These are phyloP conservation scores for Drosophila nigrodunni DNA, from an alignment of 1,140 invertebrate species.

Conservation along the genomic window DNA sequence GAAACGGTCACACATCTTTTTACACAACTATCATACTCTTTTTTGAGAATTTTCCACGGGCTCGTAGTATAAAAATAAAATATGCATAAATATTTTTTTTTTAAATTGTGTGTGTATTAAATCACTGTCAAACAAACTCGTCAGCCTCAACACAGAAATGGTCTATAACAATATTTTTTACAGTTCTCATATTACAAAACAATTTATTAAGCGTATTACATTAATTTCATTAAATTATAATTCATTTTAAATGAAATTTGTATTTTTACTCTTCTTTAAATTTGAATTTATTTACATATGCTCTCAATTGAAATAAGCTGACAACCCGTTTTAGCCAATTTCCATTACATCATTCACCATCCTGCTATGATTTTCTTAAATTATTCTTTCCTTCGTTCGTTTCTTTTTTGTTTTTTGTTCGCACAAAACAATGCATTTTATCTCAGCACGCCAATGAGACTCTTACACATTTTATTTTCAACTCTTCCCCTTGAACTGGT, in stretches of 20 bases:
- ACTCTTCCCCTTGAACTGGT: slow-evolving; percentile 41
- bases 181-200: not conserved
- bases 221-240: not conserved
- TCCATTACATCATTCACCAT: slow-evolving; percentile 57
- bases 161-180: not conserved
- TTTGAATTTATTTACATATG: not conserved
- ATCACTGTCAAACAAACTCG: slow-evolving; percentile 42
- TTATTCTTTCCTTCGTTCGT: slow-evolving; percentile 20
- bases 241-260: not conserved
- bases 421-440: slow-evolving; percentile 76
- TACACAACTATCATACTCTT: too few relatives aligned
- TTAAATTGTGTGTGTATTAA: not conserved
- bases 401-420: slow-evolving; percentile 15
- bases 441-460: slow-evolving; percentile 59
- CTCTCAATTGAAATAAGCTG: slow-evolving; percentile 4
- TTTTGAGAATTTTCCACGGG: too few relatives aligned
- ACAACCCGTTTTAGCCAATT: slow-evolving; percentile 57
- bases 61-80: slow-evolving; percentile 10
- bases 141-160: not conserved
- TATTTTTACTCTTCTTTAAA: not conserved
- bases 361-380: slow-evolving; percentile 39
- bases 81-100: slow-evolving; percentile 9
- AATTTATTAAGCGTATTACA: not conserved
- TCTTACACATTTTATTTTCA: slow-evolving; percentile 78
- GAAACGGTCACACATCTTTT: too few relatives aligned